Evolutionary conservation across 64 coral and sea anemone genomes (phyloP), one percentile per base, ranked within the genome.

Genomic region (Montipora foliosa): DNA sequence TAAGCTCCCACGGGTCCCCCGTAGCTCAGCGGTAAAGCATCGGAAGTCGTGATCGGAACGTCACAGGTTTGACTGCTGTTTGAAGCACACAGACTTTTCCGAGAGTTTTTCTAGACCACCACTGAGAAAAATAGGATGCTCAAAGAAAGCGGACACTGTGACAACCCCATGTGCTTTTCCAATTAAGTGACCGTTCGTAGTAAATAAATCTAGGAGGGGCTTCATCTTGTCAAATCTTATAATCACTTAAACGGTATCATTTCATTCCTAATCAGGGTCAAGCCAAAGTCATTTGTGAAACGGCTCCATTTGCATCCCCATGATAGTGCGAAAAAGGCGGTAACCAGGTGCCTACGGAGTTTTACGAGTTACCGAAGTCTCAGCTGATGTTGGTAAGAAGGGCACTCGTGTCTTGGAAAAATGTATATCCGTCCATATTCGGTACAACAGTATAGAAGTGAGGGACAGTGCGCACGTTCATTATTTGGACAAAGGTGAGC

Each of bases 401-500:
- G 61, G 61, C 14, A 12, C 14, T 64, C 14, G 61, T 64, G 9
- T 15, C 61, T 64, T 11, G 14, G 37, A 37, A 64, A 64, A 45
- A 47, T 76, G 44, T 11, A 37, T 76, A 45, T 15, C 59, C 13
- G 45, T 68, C 59, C 19, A n/a, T 44, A 44, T 13, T 64, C 44
- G 81, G 8, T 6, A 11, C 61, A 67, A n/a, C 59, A 8, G 46
- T 4, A 11, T 8, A 47, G 44, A 19, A 84, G 4, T 57, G 53
- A 47, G 81, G 5, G 16, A 47, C 7, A 68, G 29, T 22, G 16
- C 45, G 19, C 6, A 21, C 9, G 44, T 14, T 5, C 57, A 60
- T 62, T 82, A 2, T 55, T 24, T 82, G 12, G 8, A 16, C 80
- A 84, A 84, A 47, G 81, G 81, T 69, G 61, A 84, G 81, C 48